Conservation (phyloP, 2,888 invertebrate genomes). For the Amorpha juglandis region DNA sequence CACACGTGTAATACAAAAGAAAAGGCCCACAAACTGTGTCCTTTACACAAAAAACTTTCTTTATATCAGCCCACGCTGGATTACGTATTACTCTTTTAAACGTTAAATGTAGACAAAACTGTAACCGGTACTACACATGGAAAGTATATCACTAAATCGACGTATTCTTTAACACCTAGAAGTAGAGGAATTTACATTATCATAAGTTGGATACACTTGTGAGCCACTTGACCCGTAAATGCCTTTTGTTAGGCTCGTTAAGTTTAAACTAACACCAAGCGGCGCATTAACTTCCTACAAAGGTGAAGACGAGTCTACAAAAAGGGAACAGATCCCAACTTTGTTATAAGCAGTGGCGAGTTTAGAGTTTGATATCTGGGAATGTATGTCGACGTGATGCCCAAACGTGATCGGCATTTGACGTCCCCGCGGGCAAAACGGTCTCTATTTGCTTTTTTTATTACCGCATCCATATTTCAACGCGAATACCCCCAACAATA, state of each 20-base stretch:
- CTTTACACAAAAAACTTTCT: too few species aligned
- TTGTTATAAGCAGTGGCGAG: slow-evolving; percentile 54
- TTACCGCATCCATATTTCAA: slow-evolving; percentile 80
- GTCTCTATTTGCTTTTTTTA: slow-evolving; percentile 77
- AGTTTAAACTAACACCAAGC: slow-evolving; percentile 32
- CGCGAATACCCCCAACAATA: slow-evolving; percentile 73
- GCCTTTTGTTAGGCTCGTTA: slow-evolving; percentile 24
- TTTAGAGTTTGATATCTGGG: slow-evolving; percentile 47
- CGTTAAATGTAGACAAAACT: too few species aligned
- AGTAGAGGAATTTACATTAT: not conserved
- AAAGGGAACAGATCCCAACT: slow-evolving; percentile 52
- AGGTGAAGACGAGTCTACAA: slow-evolving; percentile 42
- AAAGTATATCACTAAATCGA: not conserved
- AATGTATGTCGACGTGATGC: slow-evolving; percentile 57
- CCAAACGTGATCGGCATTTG: slow-evolving; percentile 69
- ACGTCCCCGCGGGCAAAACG: slow-evolving; percentile 60
- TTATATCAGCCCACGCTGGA: too few species aligned
- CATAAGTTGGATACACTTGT: slow-evolving; percentile 27
- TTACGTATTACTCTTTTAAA: too few species aligned
- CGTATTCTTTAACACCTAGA: not conserved
- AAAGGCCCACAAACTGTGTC: too few species aligned
- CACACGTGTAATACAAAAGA: too few species aligned
- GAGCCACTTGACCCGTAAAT: slow-evolving; percentile 31
- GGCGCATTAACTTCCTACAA: slow-evolving; percentile 40
- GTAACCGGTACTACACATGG: not conserved